A percentile compares a stretch with the other conserved stretches of the same genome.
These are phyloP conservation scores for Micronisus gabar DNA, from an alignment of 2,113 vertebrate genomes.

Conservation along the genomic window DNA sequence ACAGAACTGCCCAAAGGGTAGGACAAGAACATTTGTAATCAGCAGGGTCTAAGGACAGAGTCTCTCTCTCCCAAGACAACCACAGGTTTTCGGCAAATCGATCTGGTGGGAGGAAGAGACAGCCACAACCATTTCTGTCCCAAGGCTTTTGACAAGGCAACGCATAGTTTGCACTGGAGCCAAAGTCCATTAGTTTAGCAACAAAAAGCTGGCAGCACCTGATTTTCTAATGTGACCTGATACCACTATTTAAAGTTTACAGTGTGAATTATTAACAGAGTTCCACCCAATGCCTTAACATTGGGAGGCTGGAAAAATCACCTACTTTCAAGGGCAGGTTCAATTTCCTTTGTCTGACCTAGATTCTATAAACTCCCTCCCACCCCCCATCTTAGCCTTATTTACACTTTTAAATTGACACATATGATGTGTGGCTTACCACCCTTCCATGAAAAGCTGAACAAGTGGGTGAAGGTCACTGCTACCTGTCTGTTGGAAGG, in stretches of 20 bases:
- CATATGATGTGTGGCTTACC: background rate
- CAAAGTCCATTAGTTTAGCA: slow-evolving; percentile 40
- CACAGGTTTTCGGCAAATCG: background rate
- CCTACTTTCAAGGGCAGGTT: background rate
- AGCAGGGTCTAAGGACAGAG: background rate
- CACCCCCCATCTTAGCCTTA: background rate
- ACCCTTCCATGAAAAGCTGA: background rate
- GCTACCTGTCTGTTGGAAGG: background rate
- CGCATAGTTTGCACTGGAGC: background rate
- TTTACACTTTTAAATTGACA: background rate
- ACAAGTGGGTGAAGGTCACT: background rate
- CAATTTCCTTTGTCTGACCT: background rate
- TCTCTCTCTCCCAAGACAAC: background rate
- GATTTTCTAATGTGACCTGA: background rate
- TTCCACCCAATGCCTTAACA: background rate
- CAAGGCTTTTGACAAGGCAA: background rate
- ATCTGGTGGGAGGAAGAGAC: background rate
- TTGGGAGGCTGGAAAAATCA: background rate
- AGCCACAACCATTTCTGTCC: background rate
- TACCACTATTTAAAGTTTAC: background rate
- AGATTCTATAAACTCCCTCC: background rate
- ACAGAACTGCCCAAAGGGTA: accelerated
- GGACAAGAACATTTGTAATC: background rate
- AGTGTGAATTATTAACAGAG: slow-evolving; percentile 41
- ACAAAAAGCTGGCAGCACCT: background rate